Evolutionary conservation across 2,888 invertebrate species (phyloP), one percentile per base, ranked within the genome.

Genomic region (Tipula unca): DNA sequence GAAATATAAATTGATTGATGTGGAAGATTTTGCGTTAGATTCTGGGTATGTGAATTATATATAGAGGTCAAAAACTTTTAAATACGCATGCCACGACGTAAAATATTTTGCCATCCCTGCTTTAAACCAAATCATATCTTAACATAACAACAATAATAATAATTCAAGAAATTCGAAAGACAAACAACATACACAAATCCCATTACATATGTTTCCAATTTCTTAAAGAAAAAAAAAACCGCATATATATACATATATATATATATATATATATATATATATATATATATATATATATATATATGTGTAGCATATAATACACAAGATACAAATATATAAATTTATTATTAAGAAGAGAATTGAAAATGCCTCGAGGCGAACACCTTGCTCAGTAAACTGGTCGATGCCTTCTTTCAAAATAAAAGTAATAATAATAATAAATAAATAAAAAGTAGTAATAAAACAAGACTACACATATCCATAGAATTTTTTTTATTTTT

Each of bases 371-470:
- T 54, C 29, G 42, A 42, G 85, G 85, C 85, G 54, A 48, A 85
- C 85, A 85, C 85, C 85, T 85, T 85, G 85, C 85, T 29, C 85
- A 32, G 54, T 54, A 54, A 54, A 54, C 54, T 54, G 54, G 54
- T 54, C 54, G 54, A 54, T 54, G 54, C 54, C 54, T 54, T 54
- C 48, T 85, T 29, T 48, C 42, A 32, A 48, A 32, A 48, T 85
- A 32, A 54, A 85, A 32, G 14, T 48, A 85, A 48, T 29, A 39
- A 85, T 42, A 48, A 48, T 29, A 48, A 85, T 69, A 48, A 85
- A 85, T n/a, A 39, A 42, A 85, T 42, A 42, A 85, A 36, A 36
- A 85, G 35, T 69, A 85, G n/a, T 69, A 82, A 14, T 35, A 69
- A 29, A 85, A 85, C 48, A 85, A 54, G 25, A 85, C 48, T 29